Base-by-base conservation (phyloP, 2,888 invertebrate genomes). In the Xestia c-nigrum region DNA sequence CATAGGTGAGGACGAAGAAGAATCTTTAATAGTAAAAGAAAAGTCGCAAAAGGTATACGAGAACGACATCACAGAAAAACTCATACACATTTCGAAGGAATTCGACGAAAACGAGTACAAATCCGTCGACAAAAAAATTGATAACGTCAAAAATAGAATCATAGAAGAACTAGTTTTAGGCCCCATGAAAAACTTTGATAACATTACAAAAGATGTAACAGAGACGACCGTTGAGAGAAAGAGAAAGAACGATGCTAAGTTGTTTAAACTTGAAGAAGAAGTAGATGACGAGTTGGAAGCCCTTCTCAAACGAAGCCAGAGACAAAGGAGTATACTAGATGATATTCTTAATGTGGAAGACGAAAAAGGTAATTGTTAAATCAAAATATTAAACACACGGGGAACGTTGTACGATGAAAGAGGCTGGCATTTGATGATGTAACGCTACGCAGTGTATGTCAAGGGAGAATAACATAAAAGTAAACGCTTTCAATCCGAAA, bases 321-420 rank as follows among this genome's bases (percentile, higher is more conserved):
- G 97, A 89, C 98, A 98, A 93, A 97, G 98, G 92, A 98, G 97
- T 94, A 97, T 98, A 89, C 96, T 98, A 89, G 98, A 97, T 87
- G 98, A 98, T 94, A 97, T 98, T 88, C 95, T 97, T 80, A 97
- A 97, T 90, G 96, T 97, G 91, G 97, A 97, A 96, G 97, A 97
- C 89, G 96, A 94, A 93, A 96, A 97, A 97, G 97, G 97, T 97
- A 97, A 96, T 92, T 94, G 89, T 93, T 91, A 91, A 93, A 89
- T 93, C 91, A 92, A 92, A 93, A 90, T 90, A 92, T 88, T 93
- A 92, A 90, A 91, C 84, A 89, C 91, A 90, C 86, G 89, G 91
- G 89, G 89, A 88, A 91, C 89, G 90, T 91, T 89, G 90, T 88
- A 87, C 81, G 78, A 89, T 89, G 81, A 85, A 88, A 85, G 84